phyloP scores from a whole-genome alignment of 2,113 vertebrate genomes.

The Pelodiscus sinensis region DNA sequence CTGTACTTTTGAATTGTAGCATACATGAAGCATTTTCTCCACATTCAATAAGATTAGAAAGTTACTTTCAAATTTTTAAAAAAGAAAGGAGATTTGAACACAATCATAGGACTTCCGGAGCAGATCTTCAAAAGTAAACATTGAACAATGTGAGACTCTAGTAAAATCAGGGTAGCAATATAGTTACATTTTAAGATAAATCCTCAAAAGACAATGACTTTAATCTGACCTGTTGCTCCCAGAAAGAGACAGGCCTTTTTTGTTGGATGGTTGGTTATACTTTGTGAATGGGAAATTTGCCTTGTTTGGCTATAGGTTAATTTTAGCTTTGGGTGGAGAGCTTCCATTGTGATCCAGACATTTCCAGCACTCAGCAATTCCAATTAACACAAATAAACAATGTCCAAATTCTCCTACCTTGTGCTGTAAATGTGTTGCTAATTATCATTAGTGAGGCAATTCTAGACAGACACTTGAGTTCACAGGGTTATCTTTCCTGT shows the following conservation, averaged over 20 bases:
- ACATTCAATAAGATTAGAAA: not conserved
- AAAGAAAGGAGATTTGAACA: not conserved
- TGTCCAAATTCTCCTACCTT: slow-evolving; percentile 19
- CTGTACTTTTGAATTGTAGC: not conserved
- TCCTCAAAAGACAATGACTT: not conserved
- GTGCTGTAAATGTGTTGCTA: slow-evolving; percentile 8
- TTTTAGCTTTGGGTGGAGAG: not conserved
- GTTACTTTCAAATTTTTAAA: not conserved
- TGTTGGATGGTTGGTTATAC: not conserved
- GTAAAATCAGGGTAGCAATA: not conserved
- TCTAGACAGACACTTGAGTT: slow-evolving; percentile 39
- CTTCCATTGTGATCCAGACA: not conserved
- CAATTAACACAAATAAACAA: slow-evolving; percentile 4
- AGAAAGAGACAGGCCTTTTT: not conserved
- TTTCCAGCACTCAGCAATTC: slow-evolving; percentile 25
- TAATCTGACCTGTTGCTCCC: not conserved
- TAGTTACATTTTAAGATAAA: slow-evolving; percentile 2
- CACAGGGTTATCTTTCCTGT: slow-evolving; percentile 55
- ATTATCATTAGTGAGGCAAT: slow-evolving; percentile 1
- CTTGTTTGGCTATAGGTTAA: not conserved
- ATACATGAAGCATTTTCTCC: not conserved
- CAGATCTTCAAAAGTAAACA: not conserved
- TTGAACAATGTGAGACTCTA: not conserved
- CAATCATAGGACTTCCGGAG: not conserved
- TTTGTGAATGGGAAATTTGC: not conserved